Percentiles rank a stretch among this genome's conserved stretches.
phyloP scores from a whole-genome alignment of 2,797 vertebrate species.

The Sylvia borin region DNA sequence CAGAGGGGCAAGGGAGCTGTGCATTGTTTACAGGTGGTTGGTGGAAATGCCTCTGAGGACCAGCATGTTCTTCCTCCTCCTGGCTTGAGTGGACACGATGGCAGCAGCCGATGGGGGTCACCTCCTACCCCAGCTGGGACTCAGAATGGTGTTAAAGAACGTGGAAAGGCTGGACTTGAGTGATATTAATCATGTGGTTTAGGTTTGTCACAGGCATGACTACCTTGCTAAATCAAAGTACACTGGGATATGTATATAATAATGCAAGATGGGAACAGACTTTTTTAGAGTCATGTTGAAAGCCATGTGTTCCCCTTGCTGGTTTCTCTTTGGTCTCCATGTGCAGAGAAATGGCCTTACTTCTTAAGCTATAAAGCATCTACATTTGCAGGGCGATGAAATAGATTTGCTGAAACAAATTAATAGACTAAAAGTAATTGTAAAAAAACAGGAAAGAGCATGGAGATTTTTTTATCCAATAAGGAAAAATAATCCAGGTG shows the following conservation, averaged over 20 bases:
- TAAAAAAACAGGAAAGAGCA: background rate
- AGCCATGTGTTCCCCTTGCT: background rate
- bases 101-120: background rate
- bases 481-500: background rate
- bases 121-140: background rate
- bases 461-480: background rate
- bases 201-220: background rate
- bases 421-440: background rate
- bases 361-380: background rate
- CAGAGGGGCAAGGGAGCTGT: background rate
- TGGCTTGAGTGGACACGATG: rapidly evolving
- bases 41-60: background rate
- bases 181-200: background rate
- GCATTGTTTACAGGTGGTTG: background rate
- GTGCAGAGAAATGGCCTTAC: background rate
- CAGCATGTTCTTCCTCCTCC: background rate
- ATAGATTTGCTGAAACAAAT: background rate
- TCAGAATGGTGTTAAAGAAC: background rate
- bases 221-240: background rate
- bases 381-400: background rate
- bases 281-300: background rate
- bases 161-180: background rate
- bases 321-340: background rate
- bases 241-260: background rate
- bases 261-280: background rate